These are phyloP conservation scores for Dasyornis broadbenti DNA, from an alignment of 2,113 vertebrate genomes.

Conservation along the genomic window DNA sequence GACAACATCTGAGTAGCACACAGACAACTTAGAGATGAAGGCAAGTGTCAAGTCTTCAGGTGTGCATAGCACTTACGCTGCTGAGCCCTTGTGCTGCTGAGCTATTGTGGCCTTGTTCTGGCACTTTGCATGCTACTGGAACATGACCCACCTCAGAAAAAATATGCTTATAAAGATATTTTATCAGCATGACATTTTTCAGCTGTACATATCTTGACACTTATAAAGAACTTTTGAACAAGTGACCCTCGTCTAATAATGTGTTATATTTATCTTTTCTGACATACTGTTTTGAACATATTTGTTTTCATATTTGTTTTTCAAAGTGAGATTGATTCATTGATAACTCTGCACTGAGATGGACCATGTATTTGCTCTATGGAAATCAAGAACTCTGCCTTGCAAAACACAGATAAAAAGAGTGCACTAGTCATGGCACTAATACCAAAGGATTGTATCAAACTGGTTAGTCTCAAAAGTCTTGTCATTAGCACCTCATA, in stretches of 20 bases:
- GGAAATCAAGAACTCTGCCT: neutral
- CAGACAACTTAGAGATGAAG: neutral
- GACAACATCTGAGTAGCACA: neutral
- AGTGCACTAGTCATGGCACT: neutral
- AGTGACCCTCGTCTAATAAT: neutral
- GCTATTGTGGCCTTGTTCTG: neutral
- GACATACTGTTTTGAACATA: no score
- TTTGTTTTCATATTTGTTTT: no score
- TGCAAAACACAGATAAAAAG: neutral
- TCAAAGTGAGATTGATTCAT: neutral
- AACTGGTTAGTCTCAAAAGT: neutral
- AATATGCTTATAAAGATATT: neutral
- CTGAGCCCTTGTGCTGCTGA: neutral
- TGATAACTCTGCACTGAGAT: neutral
- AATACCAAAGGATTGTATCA: accelerated
- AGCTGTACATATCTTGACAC: neutral
- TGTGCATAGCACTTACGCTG: neutral
- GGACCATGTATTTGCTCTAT: accelerated
- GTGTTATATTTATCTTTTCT: no score
- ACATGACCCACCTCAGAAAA: neutral
- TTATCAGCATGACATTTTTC: neutral
- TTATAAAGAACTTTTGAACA: neutral
- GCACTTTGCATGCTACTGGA: neutral
- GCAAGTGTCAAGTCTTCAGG: neutral
- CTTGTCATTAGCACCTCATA: neutral